These are phyloP conservation scores for Oeneis ivallda DNA, from an alignment of 2,888 invertebrate species.

Conservation along the genomic window DNA sequence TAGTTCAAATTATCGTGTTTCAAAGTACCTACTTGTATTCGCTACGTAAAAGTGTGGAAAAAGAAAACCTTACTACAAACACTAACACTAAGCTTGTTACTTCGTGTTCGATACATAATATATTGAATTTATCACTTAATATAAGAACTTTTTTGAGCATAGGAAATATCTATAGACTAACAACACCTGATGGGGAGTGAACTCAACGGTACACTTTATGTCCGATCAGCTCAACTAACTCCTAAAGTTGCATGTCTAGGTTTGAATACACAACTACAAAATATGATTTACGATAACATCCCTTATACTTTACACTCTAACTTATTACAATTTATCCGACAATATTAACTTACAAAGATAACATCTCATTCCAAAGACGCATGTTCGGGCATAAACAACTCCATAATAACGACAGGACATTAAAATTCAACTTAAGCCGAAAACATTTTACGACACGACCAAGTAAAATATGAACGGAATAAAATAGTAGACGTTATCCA, in stretches of 20 bases:
- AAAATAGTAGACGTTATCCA: slow-evolving; percentile 39
- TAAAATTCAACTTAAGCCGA: slow-evolving; percentile 38
- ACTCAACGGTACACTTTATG: not conserved
- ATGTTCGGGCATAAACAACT: slow-evolving; percentile 30
- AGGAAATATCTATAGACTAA: too few species aligned
- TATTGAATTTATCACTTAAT: too few species aligned
- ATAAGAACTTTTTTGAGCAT: too few species aligned
- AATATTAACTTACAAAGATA: slow-evolving; percentile 14
- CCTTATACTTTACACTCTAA: not conserved
- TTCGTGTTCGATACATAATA: too few species aligned
- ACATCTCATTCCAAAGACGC: slow-evolving; percentile 20
- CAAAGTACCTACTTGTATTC: too few species aligned
- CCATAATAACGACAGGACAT: slow-evolving; percentile 32
- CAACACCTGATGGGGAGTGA: too few species aligned
- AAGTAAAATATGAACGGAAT: slow-evolving; percentile 40
- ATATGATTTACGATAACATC: not conserved
- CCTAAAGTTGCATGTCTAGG: not conserved
- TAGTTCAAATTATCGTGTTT: too few species aligned
- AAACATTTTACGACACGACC: slow-evolving; percentile 37
- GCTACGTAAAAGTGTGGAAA: too few species aligned
- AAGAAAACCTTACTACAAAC: too few species aligned
- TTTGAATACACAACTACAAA: too few species aligned
- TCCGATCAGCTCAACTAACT: not conserved
- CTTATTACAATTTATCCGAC: not conserved
- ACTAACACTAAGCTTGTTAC: too few species aligned